Percentiles rank a stretch among this genome's conserved stretches.
These are phyloP conservation scores for Leptinotarsa defecta DNA, from an alignment of 1,140 invertebrate genomes.

Conservation along the genomic window DNA sequence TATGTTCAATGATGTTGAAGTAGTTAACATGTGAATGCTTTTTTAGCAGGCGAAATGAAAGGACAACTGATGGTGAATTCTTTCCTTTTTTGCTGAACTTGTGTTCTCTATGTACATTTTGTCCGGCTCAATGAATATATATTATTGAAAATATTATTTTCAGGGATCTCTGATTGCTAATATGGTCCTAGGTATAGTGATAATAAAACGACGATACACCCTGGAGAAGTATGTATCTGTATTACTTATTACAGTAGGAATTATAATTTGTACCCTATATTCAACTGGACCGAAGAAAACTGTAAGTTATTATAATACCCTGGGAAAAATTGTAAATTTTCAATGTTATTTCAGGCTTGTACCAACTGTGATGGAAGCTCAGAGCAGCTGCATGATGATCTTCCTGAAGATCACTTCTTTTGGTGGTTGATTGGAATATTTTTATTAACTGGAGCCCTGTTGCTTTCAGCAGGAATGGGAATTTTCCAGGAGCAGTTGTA, in stretches of 20 bases:
- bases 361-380: slow-evolving; percentile 53
- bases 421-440: slow-evolving; percentile 86
- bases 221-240: slow-evolving; percentile 90
- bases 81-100: too few species aligned
- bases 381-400: slow-evolving; percentile 51
- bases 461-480: slow-evolving; percentile 94
- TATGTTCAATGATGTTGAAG: too few species aligned
- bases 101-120: too few species aligned
- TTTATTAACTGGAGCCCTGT: slow-evolving; percentile 85
- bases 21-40: too few species aligned
- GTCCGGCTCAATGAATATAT: too few species aligned
- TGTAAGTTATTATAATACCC: background rate
- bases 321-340: background rate
- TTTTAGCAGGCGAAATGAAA: too few species aligned
- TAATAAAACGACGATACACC: slow-evolving; percentile 85
- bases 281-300: slow-evolving; percentile 65
- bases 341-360: slow-evolving; percentile 43
- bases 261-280: slow-evolving; percentile 88
- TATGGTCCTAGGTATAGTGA: slow-evolving; percentile 92
- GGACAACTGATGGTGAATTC: too few species aligned
- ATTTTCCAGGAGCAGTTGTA: slow-evolving; percentile 95
- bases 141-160: slow-evolving; percentile 33
- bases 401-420: slow-evolving; percentile 68
- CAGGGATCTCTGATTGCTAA: slow-evolving; percentile 96
- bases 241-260: slow-evolving; percentile 89